phyloP scores from a whole-genome alignment of 2,888 invertebrate genomes.

The Philaethria dido region DNA sequence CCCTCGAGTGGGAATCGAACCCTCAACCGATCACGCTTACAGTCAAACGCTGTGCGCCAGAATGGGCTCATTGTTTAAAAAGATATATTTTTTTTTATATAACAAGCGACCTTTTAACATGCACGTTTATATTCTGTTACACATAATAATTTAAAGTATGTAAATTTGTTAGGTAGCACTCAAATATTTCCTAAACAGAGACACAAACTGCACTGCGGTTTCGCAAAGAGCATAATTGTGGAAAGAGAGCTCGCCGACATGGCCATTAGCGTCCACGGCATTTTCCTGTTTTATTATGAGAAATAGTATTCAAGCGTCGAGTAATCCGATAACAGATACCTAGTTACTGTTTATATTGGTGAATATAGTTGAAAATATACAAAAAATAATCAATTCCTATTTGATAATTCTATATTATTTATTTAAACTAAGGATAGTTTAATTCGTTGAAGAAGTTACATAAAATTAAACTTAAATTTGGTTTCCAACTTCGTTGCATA shows the following conservation, averaged over 20 bases:
- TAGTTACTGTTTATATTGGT: neutral
- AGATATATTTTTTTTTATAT: neutral
- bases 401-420: neutral
- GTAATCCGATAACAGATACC: conserved; percentile 21
- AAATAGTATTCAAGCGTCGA: conserved; percentile 19
- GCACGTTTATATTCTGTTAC: neutral
- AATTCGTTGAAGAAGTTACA: no score
- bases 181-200: conserved; percentile 45
- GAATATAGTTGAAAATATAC: neutral
- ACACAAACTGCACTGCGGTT: conserved; percentile 64
- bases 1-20: no score
- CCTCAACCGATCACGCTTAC: no score
- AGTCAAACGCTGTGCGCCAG: no score
- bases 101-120: neutral
- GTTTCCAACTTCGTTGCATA: no score
- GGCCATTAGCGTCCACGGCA: conserved; percentile 57
- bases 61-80: no score
- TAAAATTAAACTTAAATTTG: no score
- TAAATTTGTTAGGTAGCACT: conserved; percentile 6
- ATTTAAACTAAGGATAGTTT: no score
- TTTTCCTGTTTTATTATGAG: conserved; percentile 47
- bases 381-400: neutral
- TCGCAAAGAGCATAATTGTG: conserved; percentile 58
- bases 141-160: neutral
- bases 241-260: conserved; percentile 48